Evolutionary conservation across 2,797 vertebrate species (phyloP), one percentile per base, ranked within the genome.

Genomic region (Varecia variegata): DNA sequence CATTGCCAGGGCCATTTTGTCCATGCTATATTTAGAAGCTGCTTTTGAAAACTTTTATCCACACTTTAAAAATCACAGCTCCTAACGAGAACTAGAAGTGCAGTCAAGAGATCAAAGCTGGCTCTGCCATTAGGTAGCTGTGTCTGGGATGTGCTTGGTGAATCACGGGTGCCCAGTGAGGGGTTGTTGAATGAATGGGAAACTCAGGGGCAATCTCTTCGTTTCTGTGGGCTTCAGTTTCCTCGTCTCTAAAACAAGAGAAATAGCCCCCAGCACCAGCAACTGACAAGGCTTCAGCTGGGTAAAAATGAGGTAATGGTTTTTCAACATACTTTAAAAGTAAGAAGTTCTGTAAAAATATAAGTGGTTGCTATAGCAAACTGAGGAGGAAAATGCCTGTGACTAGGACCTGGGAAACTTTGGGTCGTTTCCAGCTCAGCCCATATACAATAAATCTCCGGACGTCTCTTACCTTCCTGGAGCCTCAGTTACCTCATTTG

Each of bases 401-500:
- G 60, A 93, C 30, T 47, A 89, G 81, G 56, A 89, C 2, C 11
- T 54, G 89, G 60, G 35, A 96, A 97, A 92, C 5, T 76, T 68
- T 95, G 96, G 71, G 77, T 87, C 18, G 89, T 85, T 32, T 94
- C 87, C 95, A 97, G 86, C 25, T 89, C 25, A 76, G 73, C 38
- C 38, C 91, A 67, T 91, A 94, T 96, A 82, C 52, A 83, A 87
- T 95, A 77, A 96, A 89, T 96, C 86, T 90, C 77, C 25, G 82
- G 60, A 94, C 82, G 76, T 90, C 74, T 95, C 18, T 87, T 93
- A 73, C 65, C 62, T 90, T 95, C 76, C 40, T 20, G 52, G 58
- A 87, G 74, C 38, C 32, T 96, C 58, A 9, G 60, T 73, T 93
- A 94, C 84, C 82, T 95, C 85, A 82, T 84, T 67, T 93, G 81